Percentiles rank a stretch among this genome's conserved stretches.
Conservation (phyloP, 2,888 invertebrate species). For the Euproctis similis region DNA sequence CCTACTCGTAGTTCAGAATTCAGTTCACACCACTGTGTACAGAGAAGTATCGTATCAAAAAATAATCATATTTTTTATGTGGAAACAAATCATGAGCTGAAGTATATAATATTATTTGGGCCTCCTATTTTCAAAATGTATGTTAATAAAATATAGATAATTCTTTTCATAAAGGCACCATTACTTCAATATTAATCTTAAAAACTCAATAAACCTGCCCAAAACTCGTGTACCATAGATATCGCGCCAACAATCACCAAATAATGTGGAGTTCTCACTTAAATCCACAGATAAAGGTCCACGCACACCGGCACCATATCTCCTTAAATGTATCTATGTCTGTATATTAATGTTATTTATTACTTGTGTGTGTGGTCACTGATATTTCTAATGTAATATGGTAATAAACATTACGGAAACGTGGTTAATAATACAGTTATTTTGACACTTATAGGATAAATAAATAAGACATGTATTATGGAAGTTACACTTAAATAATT, state of each 20-base stretch:
- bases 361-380: slow-evolving; percentile 6
- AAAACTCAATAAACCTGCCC: not conserved
- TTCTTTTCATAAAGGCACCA: too few relatives aligned
- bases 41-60: too few relatives aligned
- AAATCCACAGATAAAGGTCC: slow-evolving; percentile 6
- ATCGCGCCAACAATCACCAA: slow-evolving; percentile 3
- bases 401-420: slow-evolving; percentile 5
- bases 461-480: too few relatives aligned
- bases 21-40: too few relatives aligned
- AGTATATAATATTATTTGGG: too few relatives aligned
- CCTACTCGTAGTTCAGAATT: too few relatives aligned
- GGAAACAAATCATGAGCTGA: too few relatives aligned
- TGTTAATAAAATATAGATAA: too few relatives aligned
- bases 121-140: too few relatives aligned
- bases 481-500: too few relatives aligned
- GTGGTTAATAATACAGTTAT: not conserved
- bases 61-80: too few relatives aligned
- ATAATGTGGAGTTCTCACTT: slow-evolving; percentile 7
- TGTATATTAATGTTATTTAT: slow-evolving; percentile 6
- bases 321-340: slow-evolving; percentile 1
- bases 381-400: slow-evolving; percentile 5
- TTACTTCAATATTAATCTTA: not conserved
- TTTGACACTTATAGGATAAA: not conserved
- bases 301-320: slow-evolving; percentile 3
- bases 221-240: slow-evolving; percentile 1